A percentile compares a stretch with the other conserved stretches of the same genome.
phyloP scores from a whole-genome alignment of 30 jellyfish, hydroid and myxozoan genomes.

The Pseudorhiza aurosa region DNA sequence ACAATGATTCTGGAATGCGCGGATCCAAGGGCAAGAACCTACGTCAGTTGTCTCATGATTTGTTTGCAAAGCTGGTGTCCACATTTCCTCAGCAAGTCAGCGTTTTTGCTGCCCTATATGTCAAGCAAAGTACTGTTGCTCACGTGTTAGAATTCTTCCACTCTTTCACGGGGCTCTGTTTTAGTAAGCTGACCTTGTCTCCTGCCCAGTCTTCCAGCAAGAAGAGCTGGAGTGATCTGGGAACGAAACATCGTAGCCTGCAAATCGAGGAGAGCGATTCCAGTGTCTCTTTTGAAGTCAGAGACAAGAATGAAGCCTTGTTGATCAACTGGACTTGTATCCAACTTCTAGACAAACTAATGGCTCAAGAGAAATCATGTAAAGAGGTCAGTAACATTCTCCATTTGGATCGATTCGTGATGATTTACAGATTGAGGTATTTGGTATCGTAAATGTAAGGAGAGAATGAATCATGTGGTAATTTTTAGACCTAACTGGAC shows the following conservation, averaged over 20 bases:
- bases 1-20: constrained; percentile 69
- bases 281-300: constrained; percentile 20
- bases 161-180: constrained; percentile 55
- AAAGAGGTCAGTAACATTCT: constrained; percentile 17
- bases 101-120: constrained; percentile 22
- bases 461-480: too few relatives aligned
- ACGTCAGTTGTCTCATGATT: constrained; percentile 59
- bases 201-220: constrained; percentile 24
- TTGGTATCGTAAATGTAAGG: too few relatives aligned
- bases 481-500: too few relatives aligned
- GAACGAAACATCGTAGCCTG: constrained; percentile 39
- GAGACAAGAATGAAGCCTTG: constrained; percentile 18
- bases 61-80: constrained; percentile 41
- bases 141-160: constrained; percentile 43
- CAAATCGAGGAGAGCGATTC: constrained; percentile 45
- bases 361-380: constrained; percentile 44
- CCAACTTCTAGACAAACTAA: constrained; percentile 25
- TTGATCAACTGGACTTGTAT: constrained; percentile 36
- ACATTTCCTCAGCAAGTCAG: constrained; percentile 21
- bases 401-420: too few relatives aligned
- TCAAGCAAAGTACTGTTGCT: background rate
- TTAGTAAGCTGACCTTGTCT: constrained; percentile 16
- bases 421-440: too few relatives aligned
- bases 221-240: constrained; percentile 25
- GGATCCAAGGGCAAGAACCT: constrained; percentile 79